Evolutionary conservation across 2,888 invertebrate genomes (phyloP), one percentile per base, ranked within the genome.

Genomic region (Aleiodes alternator): DNA sequence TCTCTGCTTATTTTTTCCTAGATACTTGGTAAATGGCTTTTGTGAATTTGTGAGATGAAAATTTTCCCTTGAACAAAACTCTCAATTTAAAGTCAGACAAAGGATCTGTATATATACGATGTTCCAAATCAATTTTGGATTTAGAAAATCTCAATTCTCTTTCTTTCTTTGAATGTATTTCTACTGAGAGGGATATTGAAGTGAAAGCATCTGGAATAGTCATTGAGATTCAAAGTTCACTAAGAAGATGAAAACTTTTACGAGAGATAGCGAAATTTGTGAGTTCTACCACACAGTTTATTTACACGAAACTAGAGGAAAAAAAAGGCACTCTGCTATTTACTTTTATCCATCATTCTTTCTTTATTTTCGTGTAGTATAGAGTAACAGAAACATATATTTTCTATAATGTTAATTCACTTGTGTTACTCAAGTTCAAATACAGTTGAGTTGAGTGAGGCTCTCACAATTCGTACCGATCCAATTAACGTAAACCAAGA

Each of bases 381-480:
- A 68, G 2, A 55, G 43, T 11, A 48, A 73, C 29, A 70, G 61
- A 53, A 69, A 50, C 51, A 51, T 31, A 38, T 31, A 50, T 68
- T 50, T 68, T 31, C 50, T 55, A 64, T 64, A 66, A 66, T 64
- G 16, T 57, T 31, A 31, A 68, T 12, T 31, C 64, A 16, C 23
- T 31, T 16, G 12, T 48, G 11, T 12, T 55, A 48, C 16, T 68
- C 34, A 66, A n/a, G 50, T 59, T 29, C 56, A n/a, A 50, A 16
- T 51, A 59, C 23, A 38, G 53, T 23, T 56, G 64, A 75, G 76
- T 73, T 73, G 75, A 77, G 75, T 81, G 81, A 84, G 82, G 81
- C 80, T 81, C 80, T 79, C 43, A 82, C 85, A 85, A 86, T 86
- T 85, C 84, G 80, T 80, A 81, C 80, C 82, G 84, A 86, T 86